Base-by-base conservation (phyloP, 1,140 invertebrate genomes). In the Micrasema minimum region DNA sequence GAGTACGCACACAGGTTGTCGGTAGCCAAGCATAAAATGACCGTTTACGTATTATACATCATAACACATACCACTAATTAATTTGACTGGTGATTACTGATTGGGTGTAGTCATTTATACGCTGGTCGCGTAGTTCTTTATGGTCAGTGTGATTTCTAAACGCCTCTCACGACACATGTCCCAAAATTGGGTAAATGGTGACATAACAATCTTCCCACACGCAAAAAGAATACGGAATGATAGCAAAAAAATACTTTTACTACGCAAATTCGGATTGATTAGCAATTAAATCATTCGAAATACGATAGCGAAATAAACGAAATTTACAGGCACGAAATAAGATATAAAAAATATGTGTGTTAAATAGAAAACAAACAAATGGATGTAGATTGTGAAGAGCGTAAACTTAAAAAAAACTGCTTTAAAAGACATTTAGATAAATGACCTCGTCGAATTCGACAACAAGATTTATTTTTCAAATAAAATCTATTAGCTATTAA, bases 91-190 rank as follows among this genome's bases (percentile, higher is more conserved):
- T 59, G 26, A 2, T n/a, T 1, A 38, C 14, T 59, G 12, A 11
- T 18, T 18, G 4, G n/a, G 10, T 26, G 26, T 48, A 35, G 48
- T 14, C 6, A 23, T 53, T 35, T 35, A 22, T 26, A 53, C 23
- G 23, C 23, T 9, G 10, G 26, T 38, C 20, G 31, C 10, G 35
- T 35, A 26, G 48, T 59, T 37, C 26, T 59, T 59, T 20, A 59
- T 59, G 55, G 55, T 11, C 14, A 22, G 11, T 23, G 55, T 11
- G 55, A 59, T 59, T 59, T 59, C 55, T 59, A 41, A 53, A 59
- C 55, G 55, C 55, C 55, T 59, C 46, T 41, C 55, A 59, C 55
- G 35, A 59, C 55, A 59, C 55, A 59, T 59, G 55, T 59, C 20
- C 55, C 5, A 18, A n/a, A 38, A 16, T 31, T 14, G 31, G 55